Evolutionary conservation across 2,888 invertebrate species (phyloP).

Genomic region (Orchesella flavescens): DNA sequence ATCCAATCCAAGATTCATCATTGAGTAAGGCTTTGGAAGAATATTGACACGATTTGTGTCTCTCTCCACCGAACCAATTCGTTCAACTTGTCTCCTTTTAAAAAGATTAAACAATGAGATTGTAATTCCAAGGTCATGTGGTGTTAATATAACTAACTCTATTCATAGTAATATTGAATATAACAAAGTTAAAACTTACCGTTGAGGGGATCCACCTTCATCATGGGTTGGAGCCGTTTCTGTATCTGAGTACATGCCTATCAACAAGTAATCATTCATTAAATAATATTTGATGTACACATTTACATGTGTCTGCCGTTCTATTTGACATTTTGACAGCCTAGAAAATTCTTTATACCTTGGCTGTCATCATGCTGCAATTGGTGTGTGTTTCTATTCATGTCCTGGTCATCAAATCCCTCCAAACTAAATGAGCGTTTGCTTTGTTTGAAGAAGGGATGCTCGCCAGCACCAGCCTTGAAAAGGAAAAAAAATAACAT

Average conservation of each 20-base stretch:
- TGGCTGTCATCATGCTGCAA: conserved; percentile 30
- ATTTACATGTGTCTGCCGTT: no score
- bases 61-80: conserved; percentile 49
- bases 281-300: no score
- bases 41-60: conserved; percentile 53
- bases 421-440: conserved; percentile 60
- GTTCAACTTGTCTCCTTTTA: conserved; percentile 33
- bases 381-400: conserved; percentile 59
- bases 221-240: conserved; percentile 23
- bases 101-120: not conserved
- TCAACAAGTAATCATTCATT: not conserved
- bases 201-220: conserved; percentile 9
- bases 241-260: conserved; percentile 34
- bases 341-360: conserved; percentile 32
- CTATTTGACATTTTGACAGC: no score
- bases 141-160: not conserved
- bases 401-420: conserved; percentile 59
- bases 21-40: conserved; percentile 57
- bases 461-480: conserved; percentile 61
- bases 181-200: conserved; percentile 25
- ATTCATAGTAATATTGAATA: not conserved
- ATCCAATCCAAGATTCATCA: conserved; percentile 56
- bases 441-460: conserved; percentile 54
- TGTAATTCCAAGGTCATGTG: not conserved
- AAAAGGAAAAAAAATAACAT: not conserved